phyloP scores from a whole-genome alignment of 2,888 invertebrate species.

The Sphinx pinastri region DNA sequence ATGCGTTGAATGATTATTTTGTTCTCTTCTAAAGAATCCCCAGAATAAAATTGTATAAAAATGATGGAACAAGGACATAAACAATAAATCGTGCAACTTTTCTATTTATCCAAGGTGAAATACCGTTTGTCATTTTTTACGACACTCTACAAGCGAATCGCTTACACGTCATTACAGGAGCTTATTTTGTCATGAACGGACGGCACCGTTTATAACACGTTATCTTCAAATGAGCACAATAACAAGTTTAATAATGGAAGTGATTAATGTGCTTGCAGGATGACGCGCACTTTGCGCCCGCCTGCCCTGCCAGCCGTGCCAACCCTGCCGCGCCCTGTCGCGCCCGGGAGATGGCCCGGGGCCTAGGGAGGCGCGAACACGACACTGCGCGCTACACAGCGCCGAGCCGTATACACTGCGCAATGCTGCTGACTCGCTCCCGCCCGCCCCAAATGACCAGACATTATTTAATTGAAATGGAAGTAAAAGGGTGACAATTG shows the following conservation, averaged over 20 bases:
- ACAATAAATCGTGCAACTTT: no score
- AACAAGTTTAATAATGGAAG: conserved; percentile 81
- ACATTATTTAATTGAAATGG: conserved; percentile 84
- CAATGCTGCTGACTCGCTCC: conserved; percentile 38
- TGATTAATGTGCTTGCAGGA: conserved; percentile 82
- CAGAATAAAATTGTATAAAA: no score
- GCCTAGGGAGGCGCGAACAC: conserved; percentile 72
- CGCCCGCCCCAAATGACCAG: conserved; percentile 81
- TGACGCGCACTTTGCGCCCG: conserved; percentile 77
- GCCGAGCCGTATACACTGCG: conserved; percentile 18
- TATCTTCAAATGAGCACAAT: conserved; percentile 83
- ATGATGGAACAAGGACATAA: not conserved
- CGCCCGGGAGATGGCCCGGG: conserved; percentile 39
- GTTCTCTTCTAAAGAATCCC: no score
- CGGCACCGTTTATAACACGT: conserved; percentile 83
- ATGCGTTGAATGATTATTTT: no score
- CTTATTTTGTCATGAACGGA: conserved; percentile 79
- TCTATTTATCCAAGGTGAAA: conserved; percentile 28
- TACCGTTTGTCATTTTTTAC: conserved; percentile 76
- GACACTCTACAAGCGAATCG: conserved; percentile 60
- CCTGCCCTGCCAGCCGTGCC: not conserved
- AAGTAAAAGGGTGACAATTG: conserved; percentile 83
- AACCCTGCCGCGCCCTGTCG: not conserved
- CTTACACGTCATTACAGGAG: conserved; percentile 81
- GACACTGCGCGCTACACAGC: conserved; percentile 43